A percentile compares a stretch with the other conserved stretches of the same genome.
Conservation (phyloP, 2,888 invertebrate species). For the Andrena bucephala region DNA sequence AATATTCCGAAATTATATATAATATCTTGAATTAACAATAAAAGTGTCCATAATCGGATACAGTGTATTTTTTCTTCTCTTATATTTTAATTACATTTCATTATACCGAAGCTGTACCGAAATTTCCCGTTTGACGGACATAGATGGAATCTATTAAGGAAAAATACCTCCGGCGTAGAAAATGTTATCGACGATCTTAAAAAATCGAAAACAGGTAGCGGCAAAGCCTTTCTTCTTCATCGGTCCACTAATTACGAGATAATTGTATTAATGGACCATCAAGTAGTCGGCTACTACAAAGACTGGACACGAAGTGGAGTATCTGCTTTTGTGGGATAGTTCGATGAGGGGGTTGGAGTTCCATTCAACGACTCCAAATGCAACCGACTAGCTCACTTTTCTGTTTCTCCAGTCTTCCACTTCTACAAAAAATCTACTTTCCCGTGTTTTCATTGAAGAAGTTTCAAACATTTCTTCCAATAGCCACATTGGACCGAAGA, state of each 20-base stretch:
- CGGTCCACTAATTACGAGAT: conserved; percentile 70
- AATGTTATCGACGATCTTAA: conserved; percentile 49
- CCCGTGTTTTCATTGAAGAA: conserved; percentile 6
- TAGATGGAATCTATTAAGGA: conserved; percentile 4
- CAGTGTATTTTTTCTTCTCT: neutral
- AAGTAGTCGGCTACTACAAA: conserved; percentile 69
- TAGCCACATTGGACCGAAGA: too few relatives aligned
- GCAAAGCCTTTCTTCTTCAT: conserved; percentile 42
- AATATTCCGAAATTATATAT: too few relatives aligned
- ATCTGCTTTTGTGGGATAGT: conserved; percentile 56
- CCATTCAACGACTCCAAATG: conserved; percentile 14
- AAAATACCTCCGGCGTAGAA: conserved; percentile 44
- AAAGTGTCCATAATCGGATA: too few relatives aligned
- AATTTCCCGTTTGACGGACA: neutral
- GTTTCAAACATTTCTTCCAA: neutral
- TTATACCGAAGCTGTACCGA: neutral
- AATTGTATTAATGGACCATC: conserved; percentile 74
- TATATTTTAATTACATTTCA: neutral
- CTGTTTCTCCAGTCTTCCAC: neutral
- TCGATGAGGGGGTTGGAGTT: conserved; percentile 45
- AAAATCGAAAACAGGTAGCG: conserved; percentile 64
- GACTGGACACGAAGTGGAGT: conserved; percentile 44
- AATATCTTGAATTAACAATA: too few relatives aligned
- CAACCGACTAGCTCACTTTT: conserved; percentile 20
- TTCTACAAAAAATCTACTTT: conserved; percentile 4